Percentiles rank a stretch among this genome's conserved stretches.
phyloP scores from a whole-genome alignment of 1,140 invertebrate species.

The Caenorhabditis tropicalis region DNA sequence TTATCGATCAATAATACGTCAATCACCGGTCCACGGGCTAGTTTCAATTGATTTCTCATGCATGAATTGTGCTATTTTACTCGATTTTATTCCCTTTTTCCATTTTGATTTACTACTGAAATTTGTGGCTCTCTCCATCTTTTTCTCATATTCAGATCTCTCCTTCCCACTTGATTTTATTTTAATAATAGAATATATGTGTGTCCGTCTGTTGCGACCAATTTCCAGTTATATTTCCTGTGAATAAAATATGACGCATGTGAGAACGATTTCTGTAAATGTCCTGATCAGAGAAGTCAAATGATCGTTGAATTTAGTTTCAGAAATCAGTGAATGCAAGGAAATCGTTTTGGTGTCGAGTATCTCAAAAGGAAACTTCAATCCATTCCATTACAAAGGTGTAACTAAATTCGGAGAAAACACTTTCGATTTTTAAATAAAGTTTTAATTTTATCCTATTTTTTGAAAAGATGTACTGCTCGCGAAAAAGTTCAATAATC shows the following conservation, averaged over 20 bases:
- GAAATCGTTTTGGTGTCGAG: neutral
- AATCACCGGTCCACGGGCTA: conserved; percentile 37
- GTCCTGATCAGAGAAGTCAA: neutral
- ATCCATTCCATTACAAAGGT: neutral
- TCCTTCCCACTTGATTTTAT: neutral
- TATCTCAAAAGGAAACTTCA: neutral
- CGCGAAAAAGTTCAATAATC: too few relatives aligned
- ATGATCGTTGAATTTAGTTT: neutral
- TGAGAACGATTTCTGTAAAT: neutral
- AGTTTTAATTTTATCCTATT: neutral
- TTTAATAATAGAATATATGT: neutral
- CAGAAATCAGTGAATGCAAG: neutral
- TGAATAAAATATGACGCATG: neutral
- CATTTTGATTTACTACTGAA: neutral
- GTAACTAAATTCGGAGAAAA: neutral
- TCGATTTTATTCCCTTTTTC: neutral
- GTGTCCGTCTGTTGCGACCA: neutral
- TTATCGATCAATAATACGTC: conserved; percentile 26
- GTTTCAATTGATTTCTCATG: conserved; percentile 19
- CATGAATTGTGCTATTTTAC: neutral
- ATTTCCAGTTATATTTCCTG: neutral
- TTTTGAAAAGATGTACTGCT: neutral
- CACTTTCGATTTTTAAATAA: neutral
- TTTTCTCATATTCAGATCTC: neutral
- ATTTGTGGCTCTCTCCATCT: neutral